Evolutionary conservation across 2,888 invertebrate genomes (phyloP).

Genomic region (Tineola bisselliella): DNA sequence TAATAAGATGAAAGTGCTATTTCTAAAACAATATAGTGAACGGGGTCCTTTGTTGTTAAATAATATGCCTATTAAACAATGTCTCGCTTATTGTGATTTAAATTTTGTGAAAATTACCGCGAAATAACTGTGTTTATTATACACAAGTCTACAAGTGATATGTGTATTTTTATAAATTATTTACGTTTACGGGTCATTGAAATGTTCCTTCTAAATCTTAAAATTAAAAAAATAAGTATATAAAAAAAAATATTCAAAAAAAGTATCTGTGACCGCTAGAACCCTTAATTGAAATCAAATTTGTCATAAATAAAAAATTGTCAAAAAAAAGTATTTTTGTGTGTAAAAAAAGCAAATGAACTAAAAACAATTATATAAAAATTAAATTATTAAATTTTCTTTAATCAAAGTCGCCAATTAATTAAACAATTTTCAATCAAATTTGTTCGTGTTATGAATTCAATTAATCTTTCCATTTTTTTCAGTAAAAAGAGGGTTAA

Average conservation of each 20-base stretch:
- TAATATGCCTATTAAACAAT: not conserved
- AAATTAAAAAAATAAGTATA: too few relatives aligned
- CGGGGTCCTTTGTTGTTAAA: not conserved
- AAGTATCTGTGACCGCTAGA: too few relatives aligned
- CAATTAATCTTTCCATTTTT: not conserved
- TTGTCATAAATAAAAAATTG: too few relatives aligned
- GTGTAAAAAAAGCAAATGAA: too few relatives aligned
- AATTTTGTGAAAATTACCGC: not conserved
- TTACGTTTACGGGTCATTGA: too few relatives aligned
- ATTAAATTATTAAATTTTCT: not conserved
- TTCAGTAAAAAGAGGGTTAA: not conserved
- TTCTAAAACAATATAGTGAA: not conserved
- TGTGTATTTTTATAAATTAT: too few relatives aligned
- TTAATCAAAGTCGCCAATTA: not conserved
- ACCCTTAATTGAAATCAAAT: too few relatives aligned
- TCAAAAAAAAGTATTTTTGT: too few relatives aligned
- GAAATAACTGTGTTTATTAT: not conserved
- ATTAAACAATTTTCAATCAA: not conserved
- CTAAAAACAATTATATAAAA: not conserved
- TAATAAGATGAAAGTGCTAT: slow-evolving; percentile 9
- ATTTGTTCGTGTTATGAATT: not conserved
- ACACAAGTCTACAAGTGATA: too few relatives aligned
- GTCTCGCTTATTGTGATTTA: not conserved
- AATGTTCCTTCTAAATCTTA: too few relatives aligned
- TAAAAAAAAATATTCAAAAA: too few relatives aligned